phyloP scores from a whole-genome alignment of 2,888 invertebrate species.

The Eupithecia insigniata region DNA sequence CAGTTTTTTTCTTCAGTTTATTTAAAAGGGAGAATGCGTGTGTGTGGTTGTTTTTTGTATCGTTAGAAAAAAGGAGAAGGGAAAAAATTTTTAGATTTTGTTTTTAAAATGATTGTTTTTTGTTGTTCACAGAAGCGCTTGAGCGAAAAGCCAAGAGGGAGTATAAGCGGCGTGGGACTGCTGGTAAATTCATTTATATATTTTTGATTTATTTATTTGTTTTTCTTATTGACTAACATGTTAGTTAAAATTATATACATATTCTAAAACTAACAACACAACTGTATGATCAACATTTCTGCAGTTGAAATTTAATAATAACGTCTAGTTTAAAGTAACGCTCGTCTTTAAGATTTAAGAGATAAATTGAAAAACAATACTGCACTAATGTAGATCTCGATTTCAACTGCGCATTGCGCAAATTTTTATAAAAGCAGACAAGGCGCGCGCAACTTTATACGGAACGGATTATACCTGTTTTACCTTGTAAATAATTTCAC shows the following conservation, averaged over 20 bases:
- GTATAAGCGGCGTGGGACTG: slow-evolving; percentile 68
- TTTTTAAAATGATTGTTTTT: slow-evolving; percentile 19
- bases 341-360: too few relatives aligned
- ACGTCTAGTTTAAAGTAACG: background rate
- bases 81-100: background rate
- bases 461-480: background rate
- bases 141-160: slow-evolving; percentile 75
- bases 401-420: too few relatives aligned
- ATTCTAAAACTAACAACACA: background rate
- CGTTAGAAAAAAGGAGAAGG: background rate
- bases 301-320: background rate
- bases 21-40: slow-evolving; percentile 6
- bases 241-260: background rate
- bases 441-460: background rate
- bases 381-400: too few relatives aligned
- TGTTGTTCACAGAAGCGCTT: slow-evolving; percentile 68
- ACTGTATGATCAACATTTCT: background rate
- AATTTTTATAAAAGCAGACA: background rate
- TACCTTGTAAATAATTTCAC: background rate
- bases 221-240: background rate
- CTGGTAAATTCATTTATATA: slow-evolving; percentile 57
- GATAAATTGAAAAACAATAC: too few relatives aligned
- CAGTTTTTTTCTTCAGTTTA: background rate
- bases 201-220: background rate
- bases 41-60: background rate